Evolutionary conservation across 30 jellyfish, hydroid and myxozoan species (phyloP).

Genomic region (Aurelia sp.): DNA sequence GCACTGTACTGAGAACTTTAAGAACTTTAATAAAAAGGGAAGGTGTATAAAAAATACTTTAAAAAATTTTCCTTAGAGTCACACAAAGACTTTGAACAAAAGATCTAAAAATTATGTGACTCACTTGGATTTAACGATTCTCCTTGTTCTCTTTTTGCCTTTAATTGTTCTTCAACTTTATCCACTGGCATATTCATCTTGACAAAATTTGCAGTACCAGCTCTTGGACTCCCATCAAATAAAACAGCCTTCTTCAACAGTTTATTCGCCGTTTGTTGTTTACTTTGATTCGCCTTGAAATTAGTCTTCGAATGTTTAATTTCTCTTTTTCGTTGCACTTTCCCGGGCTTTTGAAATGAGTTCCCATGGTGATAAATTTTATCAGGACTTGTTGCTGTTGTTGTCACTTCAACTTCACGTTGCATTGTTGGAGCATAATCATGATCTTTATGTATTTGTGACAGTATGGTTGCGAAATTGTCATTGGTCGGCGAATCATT

Average conservation of each 20-base stretch:
- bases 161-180: conserved; percentile 49
- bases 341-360: neutral
- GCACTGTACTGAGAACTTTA: no score
- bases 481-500: conserved; percentile 8
- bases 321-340: neutral
- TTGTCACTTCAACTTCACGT: conserved; percentile 46
- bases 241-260: conserved; percentile 5
- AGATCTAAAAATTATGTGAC: neutral
- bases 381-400: conserved; percentile 38
- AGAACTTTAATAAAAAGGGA: no score
- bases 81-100: no score
- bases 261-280: conserved; percentile 27
- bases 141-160: conserved; percentile 23
- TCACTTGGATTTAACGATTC: conserved; percentile 51
- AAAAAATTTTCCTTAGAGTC: no score
- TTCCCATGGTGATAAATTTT: conserved; percentile 4
- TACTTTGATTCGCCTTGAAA: neutral
- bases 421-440: conserved; percentile 65
- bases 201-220: neutral
- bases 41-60: no score
- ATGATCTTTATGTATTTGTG: conserved; percentile 42
- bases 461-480: conserved; percentile 12
- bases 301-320: neutral
- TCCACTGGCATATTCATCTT: conserved; percentile 35
- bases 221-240: conserved; percentile 10